A percentile compares a stretch with the other conserved stretches of the same genome.
Conservation (phyloP, 64 coral and sea anemone genomes). For the Anthopleura sola region DNA sequence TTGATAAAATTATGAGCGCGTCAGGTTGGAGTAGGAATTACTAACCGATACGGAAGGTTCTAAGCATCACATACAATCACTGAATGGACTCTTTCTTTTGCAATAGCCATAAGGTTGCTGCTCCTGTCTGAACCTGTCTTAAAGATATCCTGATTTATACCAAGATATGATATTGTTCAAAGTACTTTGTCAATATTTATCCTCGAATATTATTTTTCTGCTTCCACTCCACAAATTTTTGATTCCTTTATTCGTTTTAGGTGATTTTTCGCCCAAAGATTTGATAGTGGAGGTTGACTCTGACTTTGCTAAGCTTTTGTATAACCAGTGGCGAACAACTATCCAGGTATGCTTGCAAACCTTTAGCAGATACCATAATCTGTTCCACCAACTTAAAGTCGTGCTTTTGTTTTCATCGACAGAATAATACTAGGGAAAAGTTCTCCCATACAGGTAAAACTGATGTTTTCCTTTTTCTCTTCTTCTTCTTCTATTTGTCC, state of each 20-base stretch:
- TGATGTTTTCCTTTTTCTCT: neutral
- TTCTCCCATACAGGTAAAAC: neutral
- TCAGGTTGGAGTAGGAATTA: neutral
- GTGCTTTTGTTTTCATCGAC: neutral
- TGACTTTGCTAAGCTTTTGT: constrained; percentile 58
- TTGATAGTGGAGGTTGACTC: constrained; percentile 63
- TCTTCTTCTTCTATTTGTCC: no score
- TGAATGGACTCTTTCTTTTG: constrained; percentile 71
- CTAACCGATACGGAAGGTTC: constrained; percentile 77
- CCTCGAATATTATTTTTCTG: no score
- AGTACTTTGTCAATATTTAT: no score
- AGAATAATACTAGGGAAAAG: neutral
- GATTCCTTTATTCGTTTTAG: constrained; percentile 19
- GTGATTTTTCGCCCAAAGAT: constrained; percentile 54
- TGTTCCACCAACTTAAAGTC: no score
- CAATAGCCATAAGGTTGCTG: constrained; percentile 74
- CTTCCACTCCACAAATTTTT: no score
- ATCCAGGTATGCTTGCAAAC: constrained; percentile 46
- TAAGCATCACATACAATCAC: constrained; percentile 90
- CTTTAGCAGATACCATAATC: neutral
- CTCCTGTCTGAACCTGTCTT: constrained; percentile 92
- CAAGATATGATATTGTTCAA: no score
- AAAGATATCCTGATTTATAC: constrained; percentile 71
- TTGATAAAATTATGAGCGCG: no score
- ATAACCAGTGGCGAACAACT: constrained; percentile 64